Conservation (phyloP, 2,113 vertebrate genomes). For the Chauna torquata region DNA sequence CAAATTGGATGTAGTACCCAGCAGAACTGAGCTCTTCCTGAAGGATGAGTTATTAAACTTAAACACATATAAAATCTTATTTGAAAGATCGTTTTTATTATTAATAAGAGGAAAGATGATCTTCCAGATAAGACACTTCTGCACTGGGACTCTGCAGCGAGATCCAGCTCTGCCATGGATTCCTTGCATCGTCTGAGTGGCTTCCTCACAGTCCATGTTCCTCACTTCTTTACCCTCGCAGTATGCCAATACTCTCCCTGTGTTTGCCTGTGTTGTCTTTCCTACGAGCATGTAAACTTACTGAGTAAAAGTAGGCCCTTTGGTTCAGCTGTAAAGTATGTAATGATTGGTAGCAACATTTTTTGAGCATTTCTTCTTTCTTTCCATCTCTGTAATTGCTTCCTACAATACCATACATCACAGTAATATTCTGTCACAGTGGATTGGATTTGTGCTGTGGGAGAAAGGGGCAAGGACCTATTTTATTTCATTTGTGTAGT, state of each 20-base stretch:
- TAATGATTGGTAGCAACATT: not conserved
- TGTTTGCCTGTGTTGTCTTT: not conserved
- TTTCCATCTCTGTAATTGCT: not conserved
- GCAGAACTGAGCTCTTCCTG: not conserved
- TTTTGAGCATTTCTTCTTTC: not conserved
- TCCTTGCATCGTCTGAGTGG: not conserved
- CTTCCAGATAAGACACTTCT: not conserved
- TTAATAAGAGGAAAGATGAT: conserved; percentile 23
- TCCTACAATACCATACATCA: not conserved
- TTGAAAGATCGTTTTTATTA: conserved; percentile 23
- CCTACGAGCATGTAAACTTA: not conserved
- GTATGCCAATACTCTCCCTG: no score
- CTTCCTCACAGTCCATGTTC: not conserved
- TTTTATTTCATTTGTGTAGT: conserved; percentile 10
- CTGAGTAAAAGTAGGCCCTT: not conserved
- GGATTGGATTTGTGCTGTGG: not conserved
- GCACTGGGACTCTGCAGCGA: not conserved
- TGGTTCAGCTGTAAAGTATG: not conserved
- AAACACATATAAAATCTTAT: conserved; percentile 30
- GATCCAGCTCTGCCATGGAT: not conserved
- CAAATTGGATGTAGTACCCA: not conserved
- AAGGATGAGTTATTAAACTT: conserved; percentile 22
- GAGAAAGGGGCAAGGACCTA: not conserved
- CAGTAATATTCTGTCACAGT: not conserved
- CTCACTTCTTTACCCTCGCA: not conserved